phyloP scores from a whole-genome alignment of 2,888 invertebrate genomes.

The Callosobruchus maculatus region DNA sequence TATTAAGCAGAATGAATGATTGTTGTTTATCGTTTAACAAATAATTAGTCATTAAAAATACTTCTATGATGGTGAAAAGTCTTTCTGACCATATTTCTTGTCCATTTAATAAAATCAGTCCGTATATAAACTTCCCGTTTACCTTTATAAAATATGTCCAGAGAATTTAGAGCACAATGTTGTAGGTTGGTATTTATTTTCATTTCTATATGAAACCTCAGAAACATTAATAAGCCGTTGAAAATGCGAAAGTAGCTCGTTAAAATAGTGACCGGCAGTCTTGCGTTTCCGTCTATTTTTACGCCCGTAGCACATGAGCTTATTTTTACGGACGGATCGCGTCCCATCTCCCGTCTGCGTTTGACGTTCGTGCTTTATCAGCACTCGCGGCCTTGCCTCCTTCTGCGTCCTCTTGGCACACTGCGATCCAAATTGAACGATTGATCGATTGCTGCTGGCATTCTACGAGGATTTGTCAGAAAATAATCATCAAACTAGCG shows the following conservation, averaged over 20 bases:
- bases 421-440: not conserved
- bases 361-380: conserved; percentile 26
- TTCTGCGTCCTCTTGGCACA: conserved; percentile 1
- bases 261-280: conserved; percentile 18
- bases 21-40: no score
- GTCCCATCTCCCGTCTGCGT: conserved; percentile 38
- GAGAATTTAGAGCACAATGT: not conserved
- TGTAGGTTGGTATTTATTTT: not conserved
- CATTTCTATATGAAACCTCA: not conserved
- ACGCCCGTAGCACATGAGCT: conserved; percentile 33
- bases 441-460: not conserved
- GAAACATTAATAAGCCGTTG: conserved; percentile 14
- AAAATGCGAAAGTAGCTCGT: conserved; percentile 20
- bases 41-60: no score
- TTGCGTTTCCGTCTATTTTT: conserved; percentile 36
- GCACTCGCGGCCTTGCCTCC: conserved; percentile 24
- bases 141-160: not conserved
- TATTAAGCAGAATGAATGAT: no score
- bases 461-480: no score
- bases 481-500: no score
- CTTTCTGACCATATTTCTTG: no score
- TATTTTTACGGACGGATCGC: conserved; percentile 42
- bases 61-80: no score
- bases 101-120: no score
- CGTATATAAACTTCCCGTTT: not conserved